Base-by-base conservation (phyloP, 2,888 invertebrate genomes). In the Rhorus exstirpatorius region DNA sequence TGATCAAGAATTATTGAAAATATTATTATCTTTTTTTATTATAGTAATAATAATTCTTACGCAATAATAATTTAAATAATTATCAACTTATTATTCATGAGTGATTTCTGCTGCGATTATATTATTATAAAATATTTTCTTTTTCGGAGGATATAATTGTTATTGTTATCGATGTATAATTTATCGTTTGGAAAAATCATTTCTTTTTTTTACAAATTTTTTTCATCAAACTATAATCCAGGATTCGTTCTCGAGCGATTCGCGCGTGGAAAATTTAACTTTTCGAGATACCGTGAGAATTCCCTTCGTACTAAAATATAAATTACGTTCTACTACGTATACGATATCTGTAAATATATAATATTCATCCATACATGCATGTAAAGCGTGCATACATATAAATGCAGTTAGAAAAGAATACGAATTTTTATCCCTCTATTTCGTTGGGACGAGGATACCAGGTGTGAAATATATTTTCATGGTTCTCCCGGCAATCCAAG, bases 381-480 rank as follows among this genome's bases (percentile, higher is more conserved):
- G 17, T 19, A 38, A 38, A 38, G 51, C 17, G 49, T 49, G 35
- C 19, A 24, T 58, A 19, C 17, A 53, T 41, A 38, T 24, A 63
- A 44, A 71, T 17, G 26, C 58, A 41, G 6, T 19, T 38, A n/a
- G 10, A 14, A 21, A 19, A 38, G 44, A 61, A n/a, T 46, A 75
- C 51, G 44, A 51, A 53, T 65, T 72, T 35, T 35, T 65, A 53
- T 19, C 51, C 55, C 17, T 35, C n/a, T 75, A 46, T 14, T 10
- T 38, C 19, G 58, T 8, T 24, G 60, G 26, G 24, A 74, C 12
- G 49, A 31, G 31, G 49, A 80, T 51, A 77, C 44, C 77, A 60
- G 77, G 44, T 72, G 60, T 77, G 53, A 81, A 68, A 72, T 72
- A 81, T 72, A 77, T 72, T 77, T 72, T 53, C 67, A 61, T 72